A percentile compares a stretch with the other conserved stretches of the same genome.
Evolutionary conservation across 2,797 vertebrate species (phyloP).

Genomic region (Caiman crocodilus): DNA sequence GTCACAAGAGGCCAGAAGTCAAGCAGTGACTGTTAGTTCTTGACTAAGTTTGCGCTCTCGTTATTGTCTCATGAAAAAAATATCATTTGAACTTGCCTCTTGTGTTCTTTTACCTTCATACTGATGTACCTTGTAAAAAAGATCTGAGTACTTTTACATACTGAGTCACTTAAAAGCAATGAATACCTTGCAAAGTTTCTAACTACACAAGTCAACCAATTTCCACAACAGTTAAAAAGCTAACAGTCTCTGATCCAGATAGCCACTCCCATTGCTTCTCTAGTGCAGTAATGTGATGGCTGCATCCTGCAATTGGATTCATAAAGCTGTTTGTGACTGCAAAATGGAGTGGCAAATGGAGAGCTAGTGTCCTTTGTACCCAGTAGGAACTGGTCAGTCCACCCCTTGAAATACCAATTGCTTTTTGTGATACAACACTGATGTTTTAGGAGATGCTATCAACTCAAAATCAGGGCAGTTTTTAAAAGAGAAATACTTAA

Average conservation of each 20-base stretch:
- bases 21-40: not conserved
- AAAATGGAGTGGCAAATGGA: not conserved
- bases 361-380: not conserved
- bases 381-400: not conserved
- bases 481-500: not conserved
- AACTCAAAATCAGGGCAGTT: not conserved
- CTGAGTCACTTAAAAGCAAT: not conserved
- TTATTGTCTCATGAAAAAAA: not conserved
- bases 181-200: not conserved
- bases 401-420: not conserved
- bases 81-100: not conserved
- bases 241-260: not conserved
- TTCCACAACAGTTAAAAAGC: not conserved
- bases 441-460: not conserved
- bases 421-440: not conserved
- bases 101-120: not conserved
- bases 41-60: not conserved
- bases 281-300: not conserved
- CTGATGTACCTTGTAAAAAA: not conserved
- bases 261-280: not conserved
- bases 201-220: not conserved
- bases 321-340: not conserved
- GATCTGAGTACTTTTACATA: not conserved
- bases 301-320: not conserved
- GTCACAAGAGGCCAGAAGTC: conserved; percentile 9